Conservation (phyloP, 2,888 invertebrate species). For the Heliconius aoede region DNA sequence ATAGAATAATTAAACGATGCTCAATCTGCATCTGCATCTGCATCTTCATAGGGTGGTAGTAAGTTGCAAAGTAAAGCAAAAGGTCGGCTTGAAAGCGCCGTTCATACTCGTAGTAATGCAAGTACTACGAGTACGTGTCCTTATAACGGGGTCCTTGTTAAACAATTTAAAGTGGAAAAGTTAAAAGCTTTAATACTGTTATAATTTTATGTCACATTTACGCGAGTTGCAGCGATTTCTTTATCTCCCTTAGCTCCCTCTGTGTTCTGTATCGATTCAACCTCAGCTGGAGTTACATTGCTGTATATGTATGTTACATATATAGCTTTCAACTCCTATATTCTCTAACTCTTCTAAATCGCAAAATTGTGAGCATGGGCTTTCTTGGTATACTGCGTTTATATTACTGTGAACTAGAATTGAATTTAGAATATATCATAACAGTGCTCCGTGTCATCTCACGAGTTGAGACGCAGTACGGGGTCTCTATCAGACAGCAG, state of each 20-base stretch:
- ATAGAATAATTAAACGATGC: not conserved
- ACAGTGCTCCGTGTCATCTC: too few relatives aligned
- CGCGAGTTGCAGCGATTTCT: not conserved
- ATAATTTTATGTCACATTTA: conserved; percentile 17
- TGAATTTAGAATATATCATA: too few relatives aligned
- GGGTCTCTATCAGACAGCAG: too few relatives aligned
- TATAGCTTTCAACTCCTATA: not conserved
- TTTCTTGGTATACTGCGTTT: too few relatives aligned
- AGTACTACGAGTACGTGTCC: conserved; percentile 8
- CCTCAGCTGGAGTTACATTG: not conserved
- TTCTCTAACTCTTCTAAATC: not conserved
- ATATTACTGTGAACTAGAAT: too few relatives aligned
- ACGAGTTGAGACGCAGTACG: too few relatives aligned
- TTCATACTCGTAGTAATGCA: conserved; percentile 13
- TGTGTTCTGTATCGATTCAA: conserved; percentile 1
- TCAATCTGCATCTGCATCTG: too few relatives aligned
- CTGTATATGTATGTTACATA: not conserved
- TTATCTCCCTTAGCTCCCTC: too few relatives aligned
- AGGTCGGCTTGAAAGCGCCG: conserved; percentile 4
- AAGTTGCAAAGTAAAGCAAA: not conserved
- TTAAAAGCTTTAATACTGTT: conserved; percentile 16
- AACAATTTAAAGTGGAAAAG: conserved; percentile 8
- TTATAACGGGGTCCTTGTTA: conserved; percentile 1
- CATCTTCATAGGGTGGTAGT: not conserved
- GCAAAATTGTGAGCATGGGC: too few relatives aligned